Percentiles rank a stretch among this genome's conserved stretches.
These are phyloP conservation scores for Eulemur rubriventer DNA, from an alignment of 2,797 vertebrate species.

Conservation along the genomic window DNA sequence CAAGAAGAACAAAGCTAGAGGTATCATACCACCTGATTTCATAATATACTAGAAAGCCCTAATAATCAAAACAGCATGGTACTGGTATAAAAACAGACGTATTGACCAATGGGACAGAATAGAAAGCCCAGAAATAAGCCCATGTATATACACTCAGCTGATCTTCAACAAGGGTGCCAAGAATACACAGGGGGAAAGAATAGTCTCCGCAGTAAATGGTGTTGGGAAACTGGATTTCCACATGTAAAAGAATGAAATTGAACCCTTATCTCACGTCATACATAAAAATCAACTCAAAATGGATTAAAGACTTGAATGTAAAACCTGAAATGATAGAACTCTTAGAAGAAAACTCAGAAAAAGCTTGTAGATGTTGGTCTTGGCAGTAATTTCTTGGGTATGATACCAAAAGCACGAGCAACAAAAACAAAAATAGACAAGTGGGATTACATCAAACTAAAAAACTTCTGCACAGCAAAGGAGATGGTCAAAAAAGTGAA, in stretches of 20 bases:
- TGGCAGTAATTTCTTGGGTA: background rate
- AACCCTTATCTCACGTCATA: background rate
- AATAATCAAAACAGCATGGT: background rate
- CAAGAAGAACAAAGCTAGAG: background rate
- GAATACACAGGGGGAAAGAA: background rate
- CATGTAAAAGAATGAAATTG: background rate
- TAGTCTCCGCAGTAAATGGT: background rate
- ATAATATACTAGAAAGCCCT: background rate
- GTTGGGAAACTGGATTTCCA: background rate
- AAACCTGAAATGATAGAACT: background rate
- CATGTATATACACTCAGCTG: background rate
- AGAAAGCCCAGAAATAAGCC: background rate
- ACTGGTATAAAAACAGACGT: background rate
- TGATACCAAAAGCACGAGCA: background rate
- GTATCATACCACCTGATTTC: background rate
- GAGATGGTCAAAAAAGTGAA: background rate
- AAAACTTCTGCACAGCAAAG: background rate
- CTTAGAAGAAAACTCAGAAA: background rate
- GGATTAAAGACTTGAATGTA: background rate
- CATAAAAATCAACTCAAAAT: background rate
- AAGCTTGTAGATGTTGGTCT: background rate
- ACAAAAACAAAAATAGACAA: background rate
- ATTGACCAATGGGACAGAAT: background rate
- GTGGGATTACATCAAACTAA: background rate
- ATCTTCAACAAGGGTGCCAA: background rate